phyloP scores from a whole-genome alignment of 1,140 invertebrate species.

The Drosophila pallidifrons region DNA sequence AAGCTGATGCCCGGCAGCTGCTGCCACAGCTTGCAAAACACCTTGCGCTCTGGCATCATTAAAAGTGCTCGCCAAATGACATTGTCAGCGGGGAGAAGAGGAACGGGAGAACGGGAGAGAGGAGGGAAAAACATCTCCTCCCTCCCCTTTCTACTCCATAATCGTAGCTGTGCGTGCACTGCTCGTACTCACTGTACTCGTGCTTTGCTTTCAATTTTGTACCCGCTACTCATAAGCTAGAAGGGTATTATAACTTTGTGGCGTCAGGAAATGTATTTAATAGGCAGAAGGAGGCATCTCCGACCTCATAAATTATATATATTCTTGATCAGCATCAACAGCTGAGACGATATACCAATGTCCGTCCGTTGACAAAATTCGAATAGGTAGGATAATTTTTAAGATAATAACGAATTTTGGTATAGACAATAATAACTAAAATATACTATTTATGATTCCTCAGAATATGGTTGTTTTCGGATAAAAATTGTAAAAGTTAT shows the following conservation, averaged over 20 bases:
- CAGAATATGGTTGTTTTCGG: no score
- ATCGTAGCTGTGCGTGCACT: conserved; percentile 14
- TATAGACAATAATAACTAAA: no score
- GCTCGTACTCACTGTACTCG: conserved; percentile 28
- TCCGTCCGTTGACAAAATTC: no score
- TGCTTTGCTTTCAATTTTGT: conserved; percentile 24
- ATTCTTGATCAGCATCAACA: no score
- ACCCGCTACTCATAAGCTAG: neutral
- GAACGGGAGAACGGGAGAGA: neutral
- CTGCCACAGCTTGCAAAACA: conserved; percentile 48
- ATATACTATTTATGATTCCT: no score
- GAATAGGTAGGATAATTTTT: no score
- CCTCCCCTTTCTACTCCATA: neutral
- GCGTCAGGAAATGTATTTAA: neutral
- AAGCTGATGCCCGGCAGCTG: conserved; percentile 58
- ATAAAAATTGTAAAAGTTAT: no score
- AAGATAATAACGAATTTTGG: no score
- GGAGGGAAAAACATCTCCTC: neutral
- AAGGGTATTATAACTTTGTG: conserved; percentile 14
- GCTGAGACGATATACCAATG: no score
- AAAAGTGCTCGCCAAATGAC: conserved; percentile 76
- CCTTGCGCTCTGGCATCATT: conserved; percentile 63
- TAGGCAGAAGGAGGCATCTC: no score
- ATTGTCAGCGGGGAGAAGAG: conserved; percentile 48
- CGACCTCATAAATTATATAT: no score